Percentiles rank a stretch among this genome's conserved stretches.
phyloP scores from a whole-genome alignment of 2,113 vertebrate genomes.

The Callaeas wilsoni region DNA sequence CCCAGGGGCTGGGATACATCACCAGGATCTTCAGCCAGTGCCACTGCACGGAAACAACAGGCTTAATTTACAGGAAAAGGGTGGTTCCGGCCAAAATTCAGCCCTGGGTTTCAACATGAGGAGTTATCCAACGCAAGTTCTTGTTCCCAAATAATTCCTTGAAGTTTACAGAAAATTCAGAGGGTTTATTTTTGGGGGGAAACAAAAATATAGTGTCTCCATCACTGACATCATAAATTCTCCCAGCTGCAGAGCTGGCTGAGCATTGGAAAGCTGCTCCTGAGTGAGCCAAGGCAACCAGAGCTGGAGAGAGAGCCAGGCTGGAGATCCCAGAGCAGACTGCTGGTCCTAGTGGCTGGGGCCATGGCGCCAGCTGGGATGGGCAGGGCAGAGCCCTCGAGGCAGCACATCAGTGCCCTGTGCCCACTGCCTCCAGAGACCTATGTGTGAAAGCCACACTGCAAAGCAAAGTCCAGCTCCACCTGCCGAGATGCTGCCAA shows the following conservation, averaged over 20 bases:
- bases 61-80: constrained; percentile 20
- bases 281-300: not conserved
- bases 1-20: not conserved
- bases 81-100: not conserved
- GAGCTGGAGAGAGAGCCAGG: not conserved
- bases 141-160: not conserved
- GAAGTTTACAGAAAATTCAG: not conserved
- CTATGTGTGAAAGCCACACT: not conserved
- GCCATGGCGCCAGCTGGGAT: not conserved
- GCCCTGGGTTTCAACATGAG: not conserved
- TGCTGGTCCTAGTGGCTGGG: not conserved
- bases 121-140: not conserved
- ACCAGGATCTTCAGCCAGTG: not conserved
- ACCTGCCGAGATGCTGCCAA: not conserved
- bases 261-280: not conserved
- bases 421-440: accelerated
- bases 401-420: not conserved
- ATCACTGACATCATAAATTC: not conserved
- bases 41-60: not conserved
- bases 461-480: constrained; percentile 20
- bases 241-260: not conserved
- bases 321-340: not conserved
- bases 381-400: not conserved
- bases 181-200: not conserved
- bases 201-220: not conserved